phyloP scores from a whole-genome alignment of 2,888 invertebrate species.

The Eueremaeus valkanovi region DNA sequence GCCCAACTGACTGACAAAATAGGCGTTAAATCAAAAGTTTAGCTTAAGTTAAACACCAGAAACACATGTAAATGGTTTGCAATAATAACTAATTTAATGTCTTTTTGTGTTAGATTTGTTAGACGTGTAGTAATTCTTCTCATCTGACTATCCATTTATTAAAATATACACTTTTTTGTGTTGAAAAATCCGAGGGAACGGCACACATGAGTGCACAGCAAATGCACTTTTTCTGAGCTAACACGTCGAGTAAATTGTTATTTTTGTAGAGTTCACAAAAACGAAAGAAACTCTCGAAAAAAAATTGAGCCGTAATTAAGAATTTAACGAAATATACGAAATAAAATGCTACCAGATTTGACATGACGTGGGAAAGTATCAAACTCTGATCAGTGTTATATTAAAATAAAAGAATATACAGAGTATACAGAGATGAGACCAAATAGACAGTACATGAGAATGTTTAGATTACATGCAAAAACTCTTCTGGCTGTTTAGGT shows the following conservation, averaged over 20 bases:
- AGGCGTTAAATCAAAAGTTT: slow-evolving; percentile 13
- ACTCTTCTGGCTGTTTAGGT: slow-evolving; percentile 8
- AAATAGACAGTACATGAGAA: neutral
- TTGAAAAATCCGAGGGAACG: neutral
- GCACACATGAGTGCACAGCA: neutral
- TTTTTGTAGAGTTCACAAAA: neutral
- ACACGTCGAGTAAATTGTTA: neutral
- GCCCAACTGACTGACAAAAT: neutral
- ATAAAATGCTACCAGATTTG: neutral
- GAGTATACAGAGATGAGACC: neutral
- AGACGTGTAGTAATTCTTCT: neutral
- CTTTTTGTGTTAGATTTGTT: neutral
- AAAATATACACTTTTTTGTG: neutral
- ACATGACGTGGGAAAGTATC: slow-evolving; percentile 31
- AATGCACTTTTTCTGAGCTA: neutral
- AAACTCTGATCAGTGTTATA: neutral
- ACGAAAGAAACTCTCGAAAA: neutral
- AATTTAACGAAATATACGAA: neutral
- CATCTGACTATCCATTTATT: neutral
- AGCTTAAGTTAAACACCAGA: neutral
- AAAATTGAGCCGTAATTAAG: slow-evolving; percentile 10
- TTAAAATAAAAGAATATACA: slow-evolving; percentile 1
- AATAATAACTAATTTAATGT: slow-evolving; percentile 2
- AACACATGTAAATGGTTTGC: slow-evolving; percentile 4
- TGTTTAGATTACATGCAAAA: slow-evolving; percentile 21